Conservation (phyloP, 2,888 invertebrate genomes). For the Hermodice carunculata region DNA sequence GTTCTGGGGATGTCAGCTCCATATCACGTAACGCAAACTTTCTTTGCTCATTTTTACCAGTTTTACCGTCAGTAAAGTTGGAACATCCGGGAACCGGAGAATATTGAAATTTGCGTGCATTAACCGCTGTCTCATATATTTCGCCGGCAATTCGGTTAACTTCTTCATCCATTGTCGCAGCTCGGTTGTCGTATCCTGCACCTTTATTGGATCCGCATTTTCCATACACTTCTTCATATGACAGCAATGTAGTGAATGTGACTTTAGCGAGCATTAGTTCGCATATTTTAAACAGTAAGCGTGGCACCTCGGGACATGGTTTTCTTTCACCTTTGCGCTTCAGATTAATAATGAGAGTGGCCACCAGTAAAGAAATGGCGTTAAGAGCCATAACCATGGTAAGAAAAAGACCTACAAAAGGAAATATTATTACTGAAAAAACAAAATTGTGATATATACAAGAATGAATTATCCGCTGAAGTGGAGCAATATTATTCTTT, state of each 20-base stretch:
- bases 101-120: too few relatives aligned
- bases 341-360: conserved; percentile 67
- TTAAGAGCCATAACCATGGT: conserved; percentile 68
- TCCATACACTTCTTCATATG: conserved; percentile 31
- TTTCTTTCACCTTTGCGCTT: conserved; percentile 60
- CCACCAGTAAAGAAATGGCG: conserved; percentile 66
- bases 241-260: conserved; percentile 43
- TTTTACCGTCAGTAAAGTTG: too few relatives aligned
- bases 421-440: background rate
- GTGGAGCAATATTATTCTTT: too few relatives aligned
- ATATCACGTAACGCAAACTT: too few relatives aligned
- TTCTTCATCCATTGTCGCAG: conserved; percentile 1
- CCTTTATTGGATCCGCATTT: conserved; percentile 15
- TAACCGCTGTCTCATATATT: too few relatives aligned
- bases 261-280: conserved; percentile 53
- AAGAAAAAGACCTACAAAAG: conserved; percentile 60
- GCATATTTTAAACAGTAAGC: conserved; percentile 53
- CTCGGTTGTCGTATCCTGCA: background rate
- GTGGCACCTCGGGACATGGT: conserved; percentile 57
- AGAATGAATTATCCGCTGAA: too few relatives aligned
- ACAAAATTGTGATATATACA: too few relatives aligned
- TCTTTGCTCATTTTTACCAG: too few relatives aligned
- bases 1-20: too few relatives aligned
- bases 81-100: too few relatives aligned
- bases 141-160: background rate